Evolutionary conservation across 2,113 vertebrate species (phyloP).

Genomic region (Phrynosoma blainvillii): DNA sequence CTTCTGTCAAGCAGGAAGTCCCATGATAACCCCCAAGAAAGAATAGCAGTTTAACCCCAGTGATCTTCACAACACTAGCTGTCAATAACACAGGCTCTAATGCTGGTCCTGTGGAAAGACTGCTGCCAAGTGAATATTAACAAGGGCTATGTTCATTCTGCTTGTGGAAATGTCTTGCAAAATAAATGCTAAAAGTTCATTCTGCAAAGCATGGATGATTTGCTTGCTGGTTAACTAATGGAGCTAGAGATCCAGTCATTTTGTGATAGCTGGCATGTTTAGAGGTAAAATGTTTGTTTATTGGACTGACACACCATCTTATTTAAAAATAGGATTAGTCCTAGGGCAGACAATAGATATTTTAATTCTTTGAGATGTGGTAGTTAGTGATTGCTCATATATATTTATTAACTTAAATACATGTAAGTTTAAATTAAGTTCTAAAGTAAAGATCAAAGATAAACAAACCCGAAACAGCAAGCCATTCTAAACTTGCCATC

Average conservation of each 20-base stretch:
- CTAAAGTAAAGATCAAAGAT: background rate
- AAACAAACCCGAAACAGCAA: background rate
- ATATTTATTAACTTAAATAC: background rate
- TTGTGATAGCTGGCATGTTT: background rate
- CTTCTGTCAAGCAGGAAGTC: background rate
- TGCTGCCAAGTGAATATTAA: conserved; percentile 44
- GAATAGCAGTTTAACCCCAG: conserved; percentile 5
- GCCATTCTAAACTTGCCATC: background rate
- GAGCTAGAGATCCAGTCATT: background rate
- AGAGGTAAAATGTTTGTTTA: background rate
- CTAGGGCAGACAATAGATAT: background rate
- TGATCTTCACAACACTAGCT: conserved; percentile 9
- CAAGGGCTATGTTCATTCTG: conserved; percentile 16
- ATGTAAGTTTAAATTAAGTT: background rate
- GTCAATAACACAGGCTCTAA: conserved; percentile 7
- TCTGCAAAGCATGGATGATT: background rate
- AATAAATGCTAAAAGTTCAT: conserved; percentile 38
- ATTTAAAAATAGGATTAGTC: background rate
- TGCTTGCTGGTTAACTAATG: background rate
- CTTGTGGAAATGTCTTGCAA: conserved; percentile 35
- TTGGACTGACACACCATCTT: too few relatives aligned
- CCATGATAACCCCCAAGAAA: conserved; percentile 9
- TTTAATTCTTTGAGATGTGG: background rate
- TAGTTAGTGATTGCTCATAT: background rate
- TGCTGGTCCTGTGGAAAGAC: background rate